Evolutionary conservation across 2,113 vertebrate genomes (phyloP), one percentile per base, ranked within the genome.

Genomic region (Marmota flaviventris): DNA sequence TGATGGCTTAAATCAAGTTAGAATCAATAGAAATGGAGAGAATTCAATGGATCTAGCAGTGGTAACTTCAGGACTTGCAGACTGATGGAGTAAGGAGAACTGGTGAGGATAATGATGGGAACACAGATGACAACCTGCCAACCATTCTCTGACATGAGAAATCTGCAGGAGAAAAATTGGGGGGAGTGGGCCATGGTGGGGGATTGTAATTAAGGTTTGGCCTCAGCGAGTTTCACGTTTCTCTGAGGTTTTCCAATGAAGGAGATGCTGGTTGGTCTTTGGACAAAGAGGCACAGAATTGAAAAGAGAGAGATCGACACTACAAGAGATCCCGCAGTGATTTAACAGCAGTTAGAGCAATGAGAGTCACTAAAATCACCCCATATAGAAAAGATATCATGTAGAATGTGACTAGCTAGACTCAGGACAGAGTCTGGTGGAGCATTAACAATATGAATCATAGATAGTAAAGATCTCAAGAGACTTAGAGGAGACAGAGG

Each of bases 1-100:
- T 93, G 78, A 69, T 85, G 70, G 22, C 56, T 93, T 94, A 69
- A 91, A 84, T 73, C 87, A 73, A 96, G 24, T 58, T 72, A 48
- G 37, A 63, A 8, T 73, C 65, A 82, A 0, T 42, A 93, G 58
- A 34, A 96, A 83, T 75, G 92, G 37, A 75, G 51, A 84, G 78
- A 73, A 86, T n/a, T 79, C 39, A 24, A 81, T 96, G n/a, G 17
- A 48, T 89, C 34, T 93, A 34, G 37, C 69, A 34, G 20, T 51
- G 63, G 14, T 85, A 53, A 39, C 45, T 91, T 96, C 42, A 96
- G 84, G 45, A 91, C n/a, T 83, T 94, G 5, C 32, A 83, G 37
- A 83, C 4, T 42, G 61, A 91, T 37, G 25, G 45, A 63, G 45
- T 61, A 78, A 53, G 18, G 27, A 93, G 24, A 76, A 75, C 24